Evolutionary conservation across 2,888 invertebrate genomes (phyloP).

Genomic region (Eupithecia subfuscata): DNA sequence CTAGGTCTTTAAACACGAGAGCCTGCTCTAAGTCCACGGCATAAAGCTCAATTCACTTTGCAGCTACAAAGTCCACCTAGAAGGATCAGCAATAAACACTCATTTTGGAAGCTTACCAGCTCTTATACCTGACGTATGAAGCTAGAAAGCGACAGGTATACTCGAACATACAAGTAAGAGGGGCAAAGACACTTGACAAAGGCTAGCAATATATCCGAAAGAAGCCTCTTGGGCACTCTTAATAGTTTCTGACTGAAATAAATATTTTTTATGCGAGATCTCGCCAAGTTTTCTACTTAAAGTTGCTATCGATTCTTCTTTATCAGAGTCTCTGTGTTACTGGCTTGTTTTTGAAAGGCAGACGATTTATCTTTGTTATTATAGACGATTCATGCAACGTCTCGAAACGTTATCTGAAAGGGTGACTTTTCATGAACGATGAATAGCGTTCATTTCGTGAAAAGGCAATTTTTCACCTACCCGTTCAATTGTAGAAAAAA

Average conservation of each 20-base stretch:
- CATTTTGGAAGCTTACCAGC: conserved; percentile 74
- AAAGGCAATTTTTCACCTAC: conserved; percentile 9
- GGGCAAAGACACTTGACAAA: conserved; percentile 55
- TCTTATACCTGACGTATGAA: conserved; percentile 73
- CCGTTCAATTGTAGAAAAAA: not conserved
- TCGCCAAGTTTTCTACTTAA: conserved; percentile 41
- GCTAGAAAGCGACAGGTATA: conserved; percentile 67
- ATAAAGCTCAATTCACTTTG: conserved; percentile 59
- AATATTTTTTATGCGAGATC: conserved; percentile 48
- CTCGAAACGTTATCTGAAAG: conserved; percentile 9
- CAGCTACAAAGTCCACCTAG: conserved; percentile 59
- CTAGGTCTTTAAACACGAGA: conserved; percentile 58
- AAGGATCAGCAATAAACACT: conserved; percentile 80
- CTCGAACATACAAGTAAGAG: conserved; percentile 54
- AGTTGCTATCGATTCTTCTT: conserved; percentile 30
- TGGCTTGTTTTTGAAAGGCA: conserved; percentile 31
- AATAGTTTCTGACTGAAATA: conserved; percentile 58
- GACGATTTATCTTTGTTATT: conserved; percentile 26
- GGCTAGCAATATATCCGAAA: conserved; percentile 55
- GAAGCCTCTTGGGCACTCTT: conserved; percentile 49
- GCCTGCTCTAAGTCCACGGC: conserved; percentile 52
- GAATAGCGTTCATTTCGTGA: conserved; percentile 11
- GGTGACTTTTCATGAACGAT: conserved; percentile 17
- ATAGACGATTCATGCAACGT: conserved; percentile 21
- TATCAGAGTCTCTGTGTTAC: conserved; percentile 31